Percentiles rank a stretch among this genome's conserved stretches.
Conservation (phyloP, 2,797 vertebrate genomes). For the Eremophila alpestris region DNA sequence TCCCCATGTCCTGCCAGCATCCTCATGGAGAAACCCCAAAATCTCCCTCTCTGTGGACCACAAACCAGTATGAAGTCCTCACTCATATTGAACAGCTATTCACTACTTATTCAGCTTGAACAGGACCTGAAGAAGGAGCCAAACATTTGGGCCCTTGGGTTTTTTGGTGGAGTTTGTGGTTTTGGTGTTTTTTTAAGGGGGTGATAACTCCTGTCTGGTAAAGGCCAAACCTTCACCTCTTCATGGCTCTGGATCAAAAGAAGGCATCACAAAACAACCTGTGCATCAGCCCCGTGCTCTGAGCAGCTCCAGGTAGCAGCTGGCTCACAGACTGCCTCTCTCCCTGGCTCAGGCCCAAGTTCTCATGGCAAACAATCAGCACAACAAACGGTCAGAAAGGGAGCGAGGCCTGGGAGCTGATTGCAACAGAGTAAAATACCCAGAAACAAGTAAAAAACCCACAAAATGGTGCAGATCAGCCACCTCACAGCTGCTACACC, state of each 20-base stretch:
- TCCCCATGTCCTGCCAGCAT: not conserved
- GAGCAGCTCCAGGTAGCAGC: not conserved
- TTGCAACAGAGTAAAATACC: not conserved
- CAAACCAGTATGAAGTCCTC: not conserved
- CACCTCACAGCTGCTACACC: not conserved
- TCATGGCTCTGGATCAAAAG: not conserved
- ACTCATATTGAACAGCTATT: not conserved
- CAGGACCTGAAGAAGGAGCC: not conserved
- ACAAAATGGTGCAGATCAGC: not conserved
- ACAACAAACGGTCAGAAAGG: not conserved
- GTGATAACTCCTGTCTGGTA: not conserved
- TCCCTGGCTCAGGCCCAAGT: not conserved
- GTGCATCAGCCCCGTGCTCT: not conserved
- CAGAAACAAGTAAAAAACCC: not conserved
- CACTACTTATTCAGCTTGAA: not conserved
- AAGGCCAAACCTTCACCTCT: not conserved
- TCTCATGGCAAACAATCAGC: not conserved
- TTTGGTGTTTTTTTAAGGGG: fast-evolving
- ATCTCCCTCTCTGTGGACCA: not conserved
- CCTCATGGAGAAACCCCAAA: not conserved
- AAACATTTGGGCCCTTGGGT: not conserved
- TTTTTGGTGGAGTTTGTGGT: too few species aligned
- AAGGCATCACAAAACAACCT: not conserved
- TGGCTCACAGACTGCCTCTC: not conserved
- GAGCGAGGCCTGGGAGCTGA: not conserved